phyloP scores from a whole-genome alignment of 2,888 invertebrate species.

The Drosophila maculinotata region DNA sequence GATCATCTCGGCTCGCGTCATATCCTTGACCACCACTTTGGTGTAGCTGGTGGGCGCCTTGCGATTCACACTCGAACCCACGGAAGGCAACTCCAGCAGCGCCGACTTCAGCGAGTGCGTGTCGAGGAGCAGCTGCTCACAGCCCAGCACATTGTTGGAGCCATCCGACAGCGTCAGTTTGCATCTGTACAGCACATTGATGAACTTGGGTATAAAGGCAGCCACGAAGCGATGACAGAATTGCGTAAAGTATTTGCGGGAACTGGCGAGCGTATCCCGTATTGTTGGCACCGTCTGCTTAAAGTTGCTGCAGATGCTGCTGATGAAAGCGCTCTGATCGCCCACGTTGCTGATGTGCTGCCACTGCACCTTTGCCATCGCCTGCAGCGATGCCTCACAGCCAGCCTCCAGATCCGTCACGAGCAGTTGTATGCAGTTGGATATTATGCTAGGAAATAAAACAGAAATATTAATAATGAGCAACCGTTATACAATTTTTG shows the following conservation, averaged over 20 bases:
- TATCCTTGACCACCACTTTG: slow-evolving; percentile 91
- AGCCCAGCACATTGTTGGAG: slow-evolving; percentile 89
- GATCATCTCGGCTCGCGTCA: slow-evolving; percentile 99
- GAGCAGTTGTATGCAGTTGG: slow-evolving; percentile 94
- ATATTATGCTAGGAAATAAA: slow-evolving; percentile 87
- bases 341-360: slow-evolving; percentile 96
- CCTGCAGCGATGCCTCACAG: slow-evolving; percentile 96
- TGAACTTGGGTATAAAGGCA: slow-evolving; percentile 97
- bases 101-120: slow-evolving; percentile 98
- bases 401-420: slow-evolving; percentile 97
- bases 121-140: slow-evolving; percentile 97
- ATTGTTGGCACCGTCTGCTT: slow-evolving; percentile 95
- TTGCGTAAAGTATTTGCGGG: slow-evolving; percentile 98
- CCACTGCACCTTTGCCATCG: slow-evolving; percentile 98
- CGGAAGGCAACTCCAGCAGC: slow-evolving; percentile 96
- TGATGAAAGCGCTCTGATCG: slow-evolving; percentile 98
- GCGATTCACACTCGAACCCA: slow-evolving; percentile 94
- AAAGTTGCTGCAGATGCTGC: slow-evolving; percentile 94
- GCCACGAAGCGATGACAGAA: slow-evolving; percentile 98
- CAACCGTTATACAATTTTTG: no score
- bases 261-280: slow-evolving; percentile 94
- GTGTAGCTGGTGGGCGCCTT: slow-evolving; percentile 95
- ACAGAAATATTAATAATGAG: slow-evolving; percentile 14
- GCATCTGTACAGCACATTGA: slow-evolving; percentile 95
- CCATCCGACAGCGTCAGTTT: slow-evolving; percentile 88